Base-by-base conservation (phyloP, 2,888 invertebrate genomes). In the Coecobrya sp. region DNA sequence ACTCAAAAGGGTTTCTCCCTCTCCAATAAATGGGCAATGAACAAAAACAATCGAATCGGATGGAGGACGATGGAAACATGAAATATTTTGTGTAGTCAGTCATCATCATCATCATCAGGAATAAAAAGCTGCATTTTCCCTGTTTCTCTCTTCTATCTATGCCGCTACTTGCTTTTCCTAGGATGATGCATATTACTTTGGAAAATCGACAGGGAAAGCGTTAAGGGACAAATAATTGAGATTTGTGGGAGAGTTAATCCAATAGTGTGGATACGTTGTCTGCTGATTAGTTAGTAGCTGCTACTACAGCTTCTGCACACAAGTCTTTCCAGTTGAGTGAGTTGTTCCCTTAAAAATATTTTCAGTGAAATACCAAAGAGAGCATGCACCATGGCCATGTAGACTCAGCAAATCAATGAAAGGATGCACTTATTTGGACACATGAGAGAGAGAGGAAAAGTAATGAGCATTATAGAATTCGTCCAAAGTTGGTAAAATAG, bases 161-260 rank as follows among this genome's bases (percentile, higher is more conserved):
- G 42, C 27, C 30, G 16, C 30, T 11, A 16, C 30, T 22, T 45
- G 27, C 81, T 30, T 27, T 19, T 25, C 68, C 4, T 42, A 0
- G 11, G 30, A 52, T 81, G 73, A 73, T 70, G 55, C 55, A 36
- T 70, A 88, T 76, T 79, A 65, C 76, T 45, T 79, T 49, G 3
- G n/a, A 70, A 85, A 84, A 62, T 73, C 36, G 55, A 49, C 70
- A 70, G 19, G 68, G 73, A 85, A 89, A 82, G 62, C 42, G 88
- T 68, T 70, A 85, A 88, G 92, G 87, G 88, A 62, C 84, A 68
- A 27, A 76, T 92, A 92, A 89, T 92, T 92, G 86, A 92, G 89
- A 92, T 92, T 92, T 92, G 92, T 92, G 70, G 62, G 68, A 65
- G 86, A 65, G 62, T 85, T 92, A 92, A 92, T 89, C 89, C 89